These are phyloP conservation scores for Lepidochrysops patricia DNA, from an alignment of 2,888 invertebrate genomes.

Conservation along the genomic window DNA sequence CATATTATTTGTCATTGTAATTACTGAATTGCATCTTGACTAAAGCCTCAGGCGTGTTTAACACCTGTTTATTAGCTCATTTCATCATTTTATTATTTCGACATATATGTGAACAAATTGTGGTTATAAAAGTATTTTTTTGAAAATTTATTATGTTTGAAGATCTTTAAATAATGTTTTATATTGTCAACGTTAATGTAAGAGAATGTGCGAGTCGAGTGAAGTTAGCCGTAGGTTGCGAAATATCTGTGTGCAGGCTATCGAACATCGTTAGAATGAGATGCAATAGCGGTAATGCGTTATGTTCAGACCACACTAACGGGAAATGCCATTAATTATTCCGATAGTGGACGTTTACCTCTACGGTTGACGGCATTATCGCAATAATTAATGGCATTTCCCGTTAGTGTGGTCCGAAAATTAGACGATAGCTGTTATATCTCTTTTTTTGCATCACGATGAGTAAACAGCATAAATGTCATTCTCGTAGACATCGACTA, in stretches of 20 bases:
- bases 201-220: neutral
- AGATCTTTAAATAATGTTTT: constrained; percentile 29
- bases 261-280: too few species aligned
- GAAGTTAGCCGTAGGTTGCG: neutral
- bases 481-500: neutral
- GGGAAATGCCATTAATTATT: too few species aligned
- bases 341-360: too few species aligned
- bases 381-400: too few species aligned
- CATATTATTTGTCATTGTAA: too few species aligned
- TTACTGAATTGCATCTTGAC: too few species aligned
- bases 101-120: neutral
- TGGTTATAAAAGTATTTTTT: neutral
- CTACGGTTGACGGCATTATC: too few species aligned
- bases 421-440: too few species aligned
- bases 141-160: constrained; percentile 10
- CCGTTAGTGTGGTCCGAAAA: too few species aligned
- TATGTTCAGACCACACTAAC: too few species aligned
- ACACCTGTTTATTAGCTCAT: constrained; percentile 42
- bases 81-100: constrained; percentile 20
- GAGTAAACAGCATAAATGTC: neutral
- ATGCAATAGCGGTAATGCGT: too few species aligned
- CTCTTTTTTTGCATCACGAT: too few species aligned
- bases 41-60: constrained; percentile 37
- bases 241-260: neutral
- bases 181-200: constrained; percentile 25